Conservation (phyloP, 2,888 invertebrate species). For the Trachelus iudaicus region DNA sequence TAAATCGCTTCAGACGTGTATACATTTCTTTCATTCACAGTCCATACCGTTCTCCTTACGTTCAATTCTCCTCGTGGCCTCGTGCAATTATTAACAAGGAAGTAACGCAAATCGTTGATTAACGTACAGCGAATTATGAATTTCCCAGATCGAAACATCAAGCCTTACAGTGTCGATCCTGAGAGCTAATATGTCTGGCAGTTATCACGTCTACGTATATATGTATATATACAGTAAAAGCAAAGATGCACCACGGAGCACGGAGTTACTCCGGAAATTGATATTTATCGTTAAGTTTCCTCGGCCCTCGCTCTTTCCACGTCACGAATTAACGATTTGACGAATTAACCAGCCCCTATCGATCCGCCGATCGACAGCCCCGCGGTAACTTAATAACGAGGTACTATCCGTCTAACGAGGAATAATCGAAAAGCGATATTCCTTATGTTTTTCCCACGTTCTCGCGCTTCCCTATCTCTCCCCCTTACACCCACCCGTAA, state of each 20-base stretch:
- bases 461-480: conserved; percentile 23
- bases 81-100: not conserved
- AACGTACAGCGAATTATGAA: not conserved
- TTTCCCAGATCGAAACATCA: not conserved
- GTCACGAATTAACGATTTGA: not conserved
- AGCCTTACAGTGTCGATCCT: not conserved
- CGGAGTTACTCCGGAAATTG: not conserved
- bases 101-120: not conserved
- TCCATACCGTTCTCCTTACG: not conserved
- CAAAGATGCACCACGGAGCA: not conserved
- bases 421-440: conserved; percentile 30
- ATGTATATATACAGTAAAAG: not conserved
- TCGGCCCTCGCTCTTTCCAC: not conserved
- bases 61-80: not conserved
- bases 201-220: not conserved
- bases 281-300: not conserved
- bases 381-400: not conserved
- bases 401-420: conserved; percentile 18
- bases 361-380: not conserved
- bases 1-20: not conserved
- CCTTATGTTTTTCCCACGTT: conserved; percentile 31
- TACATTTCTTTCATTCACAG: not conserved
- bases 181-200: not conserved
- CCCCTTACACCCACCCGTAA: not conserved
- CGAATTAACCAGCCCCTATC: not conserved